A percentile compares a stretch with the other conserved stretches of the same genome.
These are phyloP conservation scores for Trididemnum nubilum DNA, from an alignment of 23 tunicate species.

Conservation along the genomic window DNA sequence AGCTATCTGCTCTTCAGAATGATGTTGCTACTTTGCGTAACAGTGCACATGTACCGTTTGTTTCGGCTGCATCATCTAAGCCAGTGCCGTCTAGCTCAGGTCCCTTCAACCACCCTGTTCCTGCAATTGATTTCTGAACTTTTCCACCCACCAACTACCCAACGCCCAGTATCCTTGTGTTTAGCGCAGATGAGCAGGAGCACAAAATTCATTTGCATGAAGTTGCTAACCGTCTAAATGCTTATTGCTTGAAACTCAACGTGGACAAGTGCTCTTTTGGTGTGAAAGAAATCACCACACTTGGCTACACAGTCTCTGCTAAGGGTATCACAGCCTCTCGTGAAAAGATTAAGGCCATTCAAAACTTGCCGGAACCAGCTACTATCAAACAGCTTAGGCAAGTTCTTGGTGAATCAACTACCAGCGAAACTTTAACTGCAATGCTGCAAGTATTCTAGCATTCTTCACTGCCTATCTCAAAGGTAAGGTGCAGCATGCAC, in stretches of 20 bases:
- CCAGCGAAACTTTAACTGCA: background rate
- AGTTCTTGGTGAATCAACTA: background rate
- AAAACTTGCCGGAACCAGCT: background rate
- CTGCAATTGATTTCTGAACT: too few species aligned
- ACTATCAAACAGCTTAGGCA: background rate
- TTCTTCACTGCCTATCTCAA: background rate
- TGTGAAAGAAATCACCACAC: background rate
- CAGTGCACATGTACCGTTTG: too few species aligned
- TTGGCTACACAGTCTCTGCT: constrained; percentile 24
- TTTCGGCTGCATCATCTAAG: too few species aligned
- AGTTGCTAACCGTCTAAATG: background rate
- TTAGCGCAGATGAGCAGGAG: background rate
- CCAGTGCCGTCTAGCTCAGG: too few species aligned
- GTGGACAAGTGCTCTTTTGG: constrained; percentile 33
- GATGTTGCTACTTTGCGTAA: too few species aligned
- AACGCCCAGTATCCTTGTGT: background rate
- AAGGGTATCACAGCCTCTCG: constrained; percentile 28
- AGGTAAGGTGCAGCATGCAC: background rate
- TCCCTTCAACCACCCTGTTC: too few species aligned
- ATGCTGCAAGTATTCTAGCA: background rate
- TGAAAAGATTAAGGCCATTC: background rate
- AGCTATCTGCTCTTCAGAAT: too few species aligned
- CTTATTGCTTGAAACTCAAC: constrained; percentile 11
- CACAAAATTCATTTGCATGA: constrained; percentile 15
- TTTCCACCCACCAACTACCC: too few species aligned